Base-by-base conservation (phyloP, 2,797 vertebrate species). In the Enteromius viviparus region DNA sequence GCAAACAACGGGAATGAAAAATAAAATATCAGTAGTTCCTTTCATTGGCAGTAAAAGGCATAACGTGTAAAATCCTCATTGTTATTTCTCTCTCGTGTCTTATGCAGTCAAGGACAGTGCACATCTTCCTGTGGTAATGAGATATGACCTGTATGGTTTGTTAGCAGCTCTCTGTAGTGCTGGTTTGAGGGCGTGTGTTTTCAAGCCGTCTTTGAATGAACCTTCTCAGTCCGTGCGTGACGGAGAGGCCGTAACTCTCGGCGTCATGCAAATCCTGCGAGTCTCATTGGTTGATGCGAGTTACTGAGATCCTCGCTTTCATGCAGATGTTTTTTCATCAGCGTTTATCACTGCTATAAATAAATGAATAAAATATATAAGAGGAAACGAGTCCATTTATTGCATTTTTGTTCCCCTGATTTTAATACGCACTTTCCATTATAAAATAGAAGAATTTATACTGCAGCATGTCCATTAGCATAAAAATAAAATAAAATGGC, bases 1-100 rank as follows among this genome's bases (percentile, higher is more conserved):
- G 85, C 87, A 87, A 91, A 91, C 89, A 70, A 75, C 40, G n/a
- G 42, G 37, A 65, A 78, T 84, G 45, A 79, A 23, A 70, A 79
- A 76, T 87, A 58, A 17, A 76, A 87, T 82, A 40, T 40, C 64
- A 81, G 74, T 17, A 60, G 71, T 74, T 87, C 74, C 42, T 64
- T 37, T 51, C 69, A 76, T 68, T 55, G 65, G 76, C 71, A 65
- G 84, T 12, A 80, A 77, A 77, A 81, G 74, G 74, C 88, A 82
- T 55, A 19, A 53, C 68, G 65, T 80, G 79, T 85, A 58, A 84
- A 84, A 89, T 87, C 74, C 51, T 82, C 76, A 19, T 77, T 85
- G 66, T 85, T 64, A 82, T 83, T 12, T 10, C 81, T 92, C 91
- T 91, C 89, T 60, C 68, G 62, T 47, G 78, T 34, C 68, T 81